Evolutionary conservation across 1,140 invertebrate species (phyloP).

Genomic region (Aphelinus atriplicis): DNA sequence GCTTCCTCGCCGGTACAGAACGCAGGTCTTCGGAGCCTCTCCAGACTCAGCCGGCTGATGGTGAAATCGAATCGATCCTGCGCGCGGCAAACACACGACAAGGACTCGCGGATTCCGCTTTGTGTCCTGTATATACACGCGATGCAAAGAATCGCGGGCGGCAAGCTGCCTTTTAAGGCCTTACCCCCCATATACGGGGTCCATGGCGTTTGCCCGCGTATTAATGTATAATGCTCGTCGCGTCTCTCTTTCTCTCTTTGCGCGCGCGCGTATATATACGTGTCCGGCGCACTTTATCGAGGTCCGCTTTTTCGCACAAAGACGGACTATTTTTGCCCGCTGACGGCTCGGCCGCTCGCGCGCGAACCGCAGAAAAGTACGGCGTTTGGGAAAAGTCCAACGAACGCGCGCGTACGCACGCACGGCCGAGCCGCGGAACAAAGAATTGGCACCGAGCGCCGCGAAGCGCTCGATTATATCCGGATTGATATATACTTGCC

Average conservation of each 20-base stretch:
- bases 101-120: too few species aligned
- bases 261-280: too few species aligned
- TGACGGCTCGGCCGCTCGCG: constrained; percentile 4
- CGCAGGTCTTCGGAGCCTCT: too few species aligned
- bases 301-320: constrained; percentile 7
- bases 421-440: constrained; percentile 36
- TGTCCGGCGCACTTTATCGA: neutral
- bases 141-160: neutral
- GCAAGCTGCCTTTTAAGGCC: constrained; percentile 53
- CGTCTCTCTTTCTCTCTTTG: too few species aligned
- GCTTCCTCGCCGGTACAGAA: too few species aligned
- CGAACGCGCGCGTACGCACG: constrained; percentile 27
- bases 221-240: too few species aligned
- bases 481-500: neutral
- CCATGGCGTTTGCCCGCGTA: too few species aligned
- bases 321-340: constrained; percentile 19
- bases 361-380: neutral
- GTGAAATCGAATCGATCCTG: too few species aligned
- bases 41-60: too few species aligned
- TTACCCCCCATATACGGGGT: constrained; percentile 20
- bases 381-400: constrained; percentile 26
- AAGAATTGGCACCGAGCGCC: constrained; percentile 17
- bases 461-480: neutral
- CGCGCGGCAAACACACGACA: too few species aligned
- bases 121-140: too few species aligned